Base-by-base conservation (phyloP, 2,797 vertebrate genomes). In the Mallotus villosus region DNA sequence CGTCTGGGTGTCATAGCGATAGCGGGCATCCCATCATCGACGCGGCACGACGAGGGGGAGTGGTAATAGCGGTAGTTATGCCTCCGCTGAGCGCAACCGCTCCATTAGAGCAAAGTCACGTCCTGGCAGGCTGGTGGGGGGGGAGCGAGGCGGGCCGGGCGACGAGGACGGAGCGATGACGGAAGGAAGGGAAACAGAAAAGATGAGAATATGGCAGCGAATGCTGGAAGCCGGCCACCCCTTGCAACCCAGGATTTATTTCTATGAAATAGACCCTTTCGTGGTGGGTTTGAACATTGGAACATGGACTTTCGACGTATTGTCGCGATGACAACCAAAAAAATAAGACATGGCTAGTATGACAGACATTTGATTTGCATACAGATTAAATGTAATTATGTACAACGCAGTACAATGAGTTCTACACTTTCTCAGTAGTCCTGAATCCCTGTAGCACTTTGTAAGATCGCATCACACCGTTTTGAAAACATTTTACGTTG, bases 201-300 rank as follows among this genome's bases (percentile, higher is more conserved):
- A 67, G 7, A 70, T 60, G 57, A 75, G 80, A 12, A 82, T 57
- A 62, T 11, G 17, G 82, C 74, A 81, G 41, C 73, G 82, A 75
- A 80, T 27, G 17, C 32, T 5, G 24, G 67, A 41, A 75, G n/a
- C 62, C 81, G 78, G 83, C 8, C 75, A 89, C 81, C 64, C 11
- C 64, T 84, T 80, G 78, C 78, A 90, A 86, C 78, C 84, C 85
- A 89, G 80, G 90, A 89, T 91, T 68, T 91, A 89, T 91, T 75
- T 83, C 78, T 78, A 83, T 81, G 81, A 89, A 78, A 83, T 78
- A 73, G 63, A 75, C 67, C 69, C 78, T 81, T 74, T 76, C 77
- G 17, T 77, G 72, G 80, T 74, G 63, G 49, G 80, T 76, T 79
- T 83, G 62, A 72, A 88, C 76, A 89, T 57, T 83, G 76, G 74